phyloP scores from a whole-genome alignment of 2,797 vertebrate genomes.

The Geotrypetes seraphini region DNA sequence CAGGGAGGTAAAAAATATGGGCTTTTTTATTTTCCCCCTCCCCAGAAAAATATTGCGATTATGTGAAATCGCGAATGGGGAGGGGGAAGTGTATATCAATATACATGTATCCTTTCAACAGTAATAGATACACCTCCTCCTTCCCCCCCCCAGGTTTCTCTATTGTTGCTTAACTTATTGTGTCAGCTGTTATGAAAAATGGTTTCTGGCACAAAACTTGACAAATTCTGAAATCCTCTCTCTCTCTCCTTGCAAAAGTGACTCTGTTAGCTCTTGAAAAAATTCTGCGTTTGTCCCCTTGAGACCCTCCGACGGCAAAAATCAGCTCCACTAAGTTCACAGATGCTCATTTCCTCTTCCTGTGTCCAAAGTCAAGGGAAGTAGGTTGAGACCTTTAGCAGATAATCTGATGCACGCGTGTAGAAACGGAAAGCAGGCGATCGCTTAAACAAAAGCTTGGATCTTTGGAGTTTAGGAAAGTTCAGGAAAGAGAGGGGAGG shows the following conservation, averaged over 20 bases:
- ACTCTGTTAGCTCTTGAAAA: slow-evolving; percentile 31
- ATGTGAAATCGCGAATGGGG: no score
- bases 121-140: slow-evolving; percentile 17
- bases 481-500: slow-evolving; percentile 75
- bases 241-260: slow-evolving; percentile 32
- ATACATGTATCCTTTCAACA: slow-evolving; percentile 26
- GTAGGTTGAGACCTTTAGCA: slow-evolving; percentile 78
- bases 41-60: no score
- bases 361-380: slow-evolving; percentile 79
- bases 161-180: slow-evolving; percentile 36
- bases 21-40: no score
- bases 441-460: slow-evolving; percentile 74
- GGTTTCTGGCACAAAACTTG: slow-evolving; percentile 36
- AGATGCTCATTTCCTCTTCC: slow-evolving; percentile 88
- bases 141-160: no score
- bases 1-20: no score
- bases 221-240: slow-evolving; percentile 26
- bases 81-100: no score
- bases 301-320: slow-evolving; percentile 51
- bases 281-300: slow-evolving; percentile 12
- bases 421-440: slow-evolving; percentile 75
- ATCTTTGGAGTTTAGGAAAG: slow-evolving; percentile 70
- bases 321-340: slow-evolving; percentile 50
- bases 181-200: slow-evolving; percentile 55
- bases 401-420: slow-evolving; percentile 89